These are phyloP conservation scores for Ecdyonurus torrentis DNA, from an alignment of 2,888 invertebrate genomes.

Conservation along the genomic window DNA sequence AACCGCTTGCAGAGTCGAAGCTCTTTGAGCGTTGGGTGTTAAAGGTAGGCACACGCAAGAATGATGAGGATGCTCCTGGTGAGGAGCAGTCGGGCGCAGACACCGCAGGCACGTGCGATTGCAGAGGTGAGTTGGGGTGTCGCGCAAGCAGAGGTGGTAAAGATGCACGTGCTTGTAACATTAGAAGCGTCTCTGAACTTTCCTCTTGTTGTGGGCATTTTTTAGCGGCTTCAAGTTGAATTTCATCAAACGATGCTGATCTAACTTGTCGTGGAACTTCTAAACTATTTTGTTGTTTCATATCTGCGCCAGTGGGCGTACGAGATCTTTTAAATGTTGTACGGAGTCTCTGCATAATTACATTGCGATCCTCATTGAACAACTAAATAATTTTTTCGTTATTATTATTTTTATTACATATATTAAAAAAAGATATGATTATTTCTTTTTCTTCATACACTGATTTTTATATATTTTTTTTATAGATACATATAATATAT, in stretches of 20 bases:
- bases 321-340: conserved; percentile 76
- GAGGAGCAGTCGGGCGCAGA: not conserved
- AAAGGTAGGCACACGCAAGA: conserved; percentile 39
- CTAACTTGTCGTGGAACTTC: conserved; percentile 83
- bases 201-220: not conserved
- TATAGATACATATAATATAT: too few relatives aligned
- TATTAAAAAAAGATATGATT: not conserved
- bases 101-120: conserved; percentile 22
- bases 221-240: conserved; percentile 47
- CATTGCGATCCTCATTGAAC: conserved; percentile 22
- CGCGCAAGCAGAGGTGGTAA: not conserved
- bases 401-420: not conserved
- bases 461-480: too few relatives aligned
- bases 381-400: conserved; percentile 17
- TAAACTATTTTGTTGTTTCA: conserved; percentile 81
- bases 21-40: conserved; percentile 54
- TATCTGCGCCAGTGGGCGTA: conserved; percentile 76
- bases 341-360: conserved; percentile 56
- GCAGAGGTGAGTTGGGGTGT: conserved; percentile 4
- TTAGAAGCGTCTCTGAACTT: not conserved
- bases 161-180: not conserved
- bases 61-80: conserved; percentile 22
- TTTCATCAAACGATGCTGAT: conserved; percentile 81
- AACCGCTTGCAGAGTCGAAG: conserved; percentile 46
- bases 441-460: not conserved